A percentile compares a stretch with the other conserved stretches of the same genome.
phyloP scores from a whole-genome alignment of 1,140 invertebrate species.

The Telenomus remus region DNA sequence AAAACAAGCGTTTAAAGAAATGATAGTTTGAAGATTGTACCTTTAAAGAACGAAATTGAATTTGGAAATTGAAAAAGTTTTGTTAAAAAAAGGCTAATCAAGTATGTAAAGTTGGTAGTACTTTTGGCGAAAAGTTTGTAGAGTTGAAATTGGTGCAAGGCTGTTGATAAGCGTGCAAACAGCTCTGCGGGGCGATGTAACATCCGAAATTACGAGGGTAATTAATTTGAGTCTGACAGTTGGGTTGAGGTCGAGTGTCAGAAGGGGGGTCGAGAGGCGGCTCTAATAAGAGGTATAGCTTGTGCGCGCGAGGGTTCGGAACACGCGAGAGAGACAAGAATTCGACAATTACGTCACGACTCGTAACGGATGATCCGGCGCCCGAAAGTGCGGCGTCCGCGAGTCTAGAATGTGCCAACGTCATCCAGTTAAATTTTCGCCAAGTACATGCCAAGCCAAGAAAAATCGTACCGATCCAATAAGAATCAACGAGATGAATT shows the following conservation, averaged over 20 bases:
- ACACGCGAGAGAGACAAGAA: slow-evolving; percentile 62
- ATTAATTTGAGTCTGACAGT: slow-evolving; percentile 57
- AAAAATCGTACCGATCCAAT: slow-evolving; percentile 11
- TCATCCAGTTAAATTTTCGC: slow-evolving; percentile 72
- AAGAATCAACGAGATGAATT: too few relatives aligned
- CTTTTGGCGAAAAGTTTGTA: too few relatives aligned
- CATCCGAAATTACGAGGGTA: slow-evolving; percentile 39
- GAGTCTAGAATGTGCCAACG: slow-evolving; percentile 72
- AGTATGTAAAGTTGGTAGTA: not conserved
- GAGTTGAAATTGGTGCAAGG: too few relatives aligned
- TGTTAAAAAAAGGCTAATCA: too few relatives aligned
- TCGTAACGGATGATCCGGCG: slow-evolving; percentile 71
- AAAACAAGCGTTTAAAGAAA: too few relatives aligned
- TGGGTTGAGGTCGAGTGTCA: slow-evolving; percentile 33
- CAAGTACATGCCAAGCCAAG: slow-evolving; percentile 5
- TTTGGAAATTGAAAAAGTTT: too few relatives aligned
- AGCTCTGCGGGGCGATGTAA: slow-evolving; percentile 20
- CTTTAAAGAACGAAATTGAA: too few relatives aligned
- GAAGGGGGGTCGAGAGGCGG: slow-evolving; percentile 19
- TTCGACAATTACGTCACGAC: slow-evolving; percentile 74
- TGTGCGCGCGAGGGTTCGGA: not conserved
- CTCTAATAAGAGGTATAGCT: too few relatives aligned
- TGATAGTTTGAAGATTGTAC: too few relatives aligned
- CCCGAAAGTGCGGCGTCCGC: slow-evolving; percentile 58
- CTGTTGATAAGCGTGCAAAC: slow-evolving; percentile 33